Evolutionary conservation across 2,113 vertebrate species (phyloP).

Genomic region (Ceyx cyanopectus): DNA sequence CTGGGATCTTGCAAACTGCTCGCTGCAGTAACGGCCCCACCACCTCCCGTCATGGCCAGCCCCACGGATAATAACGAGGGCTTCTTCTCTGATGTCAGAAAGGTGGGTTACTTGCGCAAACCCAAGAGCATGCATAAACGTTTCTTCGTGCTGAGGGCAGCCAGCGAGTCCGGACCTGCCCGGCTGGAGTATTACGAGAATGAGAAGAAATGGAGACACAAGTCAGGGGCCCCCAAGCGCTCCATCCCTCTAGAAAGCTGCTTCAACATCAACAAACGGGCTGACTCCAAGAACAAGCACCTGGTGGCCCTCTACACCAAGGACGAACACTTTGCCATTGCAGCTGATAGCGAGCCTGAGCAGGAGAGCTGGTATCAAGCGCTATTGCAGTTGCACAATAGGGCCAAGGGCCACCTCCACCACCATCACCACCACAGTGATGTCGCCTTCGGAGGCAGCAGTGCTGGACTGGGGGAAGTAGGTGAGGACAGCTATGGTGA

Average conservation of each 20-base stretch:
- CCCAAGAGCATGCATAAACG: constrained; percentile 95
- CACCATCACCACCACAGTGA: constrained; percentile 74
- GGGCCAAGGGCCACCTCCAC: constrained; percentile 80
- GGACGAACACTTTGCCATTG: constrained; percentile 90
- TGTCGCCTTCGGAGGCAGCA: constrained; percentile 63
- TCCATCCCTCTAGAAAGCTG: constrained; percentile 90
- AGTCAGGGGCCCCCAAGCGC: constrained; percentile 89
- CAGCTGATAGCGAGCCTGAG: constrained; percentile 87
- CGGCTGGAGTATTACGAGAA: constrained; percentile 93
- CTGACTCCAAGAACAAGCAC: constrained; percentile 93
- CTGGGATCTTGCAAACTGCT: neutral
- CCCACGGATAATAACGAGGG: constrained; percentile 81
- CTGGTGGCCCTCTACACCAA: constrained; percentile 91
- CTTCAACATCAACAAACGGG: constrained; percentile 92
- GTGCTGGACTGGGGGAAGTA: constrained; percentile 60
- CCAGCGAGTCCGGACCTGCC: constrained; percentile 86
- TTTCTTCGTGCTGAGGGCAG: constrained; percentile 89
- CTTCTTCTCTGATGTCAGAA: constrained; percentile 90
- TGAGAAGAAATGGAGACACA: constrained; percentile 93
- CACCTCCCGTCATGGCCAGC: constrained; percentile 78
- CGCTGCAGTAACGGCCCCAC: neutral
- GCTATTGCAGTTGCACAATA: constrained; percentile 87
- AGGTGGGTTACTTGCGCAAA: constrained; percentile 94
- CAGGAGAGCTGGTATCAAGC: constrained; percentile 91
- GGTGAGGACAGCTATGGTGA: constrained; percentile 84